A percentile compares a stretch with the other conserved stretches of the same genome.
Evolutionary conservation across 2,113 vertebrate species (phyloP).

Genomic region (Eurypyga helias): DNA sequence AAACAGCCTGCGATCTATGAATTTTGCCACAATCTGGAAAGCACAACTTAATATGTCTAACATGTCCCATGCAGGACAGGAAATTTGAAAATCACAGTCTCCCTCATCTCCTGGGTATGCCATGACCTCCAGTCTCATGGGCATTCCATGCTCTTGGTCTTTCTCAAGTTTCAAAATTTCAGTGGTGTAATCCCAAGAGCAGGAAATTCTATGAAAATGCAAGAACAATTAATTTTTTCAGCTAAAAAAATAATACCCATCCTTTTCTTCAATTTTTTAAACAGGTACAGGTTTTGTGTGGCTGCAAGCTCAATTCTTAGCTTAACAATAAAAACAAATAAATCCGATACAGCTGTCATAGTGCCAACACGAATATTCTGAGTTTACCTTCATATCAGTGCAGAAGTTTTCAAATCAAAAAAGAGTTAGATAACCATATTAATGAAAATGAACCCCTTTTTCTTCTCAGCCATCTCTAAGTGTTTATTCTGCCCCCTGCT

Average conservation of each 20-base stretch:
- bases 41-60: background rate
- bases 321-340: background rate
- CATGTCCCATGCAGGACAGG: background rate
- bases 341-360: background rate
- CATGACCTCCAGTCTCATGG: background rate
- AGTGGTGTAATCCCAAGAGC: background rate
- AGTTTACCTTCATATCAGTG: background rate
- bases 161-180: background rate
- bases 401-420: background rate
- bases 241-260: background rate
- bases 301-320: background rate
- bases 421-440: background rate
- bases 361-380: background rate
- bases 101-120: background rate
- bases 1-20: background rate
- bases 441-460: background rate
- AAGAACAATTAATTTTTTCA: background rate
- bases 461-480: background rate
- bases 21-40: background rate
- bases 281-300: background rate
- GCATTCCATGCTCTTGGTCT: background rate
- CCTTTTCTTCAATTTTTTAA: background rate
- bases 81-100: background rate
- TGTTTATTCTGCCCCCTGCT: background rate
- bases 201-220: background rate